phyloP scores from a whole-genome alignment of 2,113 vertebrate species.

The Urocitellus parryii region DNA sequence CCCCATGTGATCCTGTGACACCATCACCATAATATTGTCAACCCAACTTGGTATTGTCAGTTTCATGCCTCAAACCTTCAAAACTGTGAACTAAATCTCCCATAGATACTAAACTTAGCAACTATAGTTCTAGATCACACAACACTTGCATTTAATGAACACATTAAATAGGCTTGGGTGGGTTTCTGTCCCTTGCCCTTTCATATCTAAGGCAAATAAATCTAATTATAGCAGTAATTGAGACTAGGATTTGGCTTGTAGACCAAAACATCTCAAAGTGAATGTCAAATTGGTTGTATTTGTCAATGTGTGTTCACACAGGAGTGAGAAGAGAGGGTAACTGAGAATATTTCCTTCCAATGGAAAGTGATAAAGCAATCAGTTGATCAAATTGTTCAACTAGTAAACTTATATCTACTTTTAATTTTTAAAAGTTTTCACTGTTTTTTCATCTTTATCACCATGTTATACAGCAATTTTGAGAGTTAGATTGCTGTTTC shows the following conservation, averaged over 20 bases:
- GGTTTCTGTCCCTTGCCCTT: not conserved
- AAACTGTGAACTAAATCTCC: not conserved
- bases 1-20: not conserved
- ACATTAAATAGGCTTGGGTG: not conserved
- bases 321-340: rapidly evolving
- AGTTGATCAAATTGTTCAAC: not conserved
- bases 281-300: not conserved
- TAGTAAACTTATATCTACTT: not conserved
- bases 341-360: not conserved
- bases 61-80: not conserved
- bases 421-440: not conserved
- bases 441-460: not conserved
- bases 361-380: not conserved
- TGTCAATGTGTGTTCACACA: not conserved
- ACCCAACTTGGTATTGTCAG: not conserved
- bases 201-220: not conserved
- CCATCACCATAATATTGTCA: too few relatives aligned
- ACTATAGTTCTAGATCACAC: not conserved
- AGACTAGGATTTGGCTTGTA: not conserved
- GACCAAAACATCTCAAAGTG: not conserved
- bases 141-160: not conserved
- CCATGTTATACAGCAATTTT: not conserved
- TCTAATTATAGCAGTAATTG: not conserved
- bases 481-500: not conserved
- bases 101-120: not conserved